phyloP scores from a whole-genome alignment of 2,888 invertebrate species.

The Drosophila cognata region DNA sequence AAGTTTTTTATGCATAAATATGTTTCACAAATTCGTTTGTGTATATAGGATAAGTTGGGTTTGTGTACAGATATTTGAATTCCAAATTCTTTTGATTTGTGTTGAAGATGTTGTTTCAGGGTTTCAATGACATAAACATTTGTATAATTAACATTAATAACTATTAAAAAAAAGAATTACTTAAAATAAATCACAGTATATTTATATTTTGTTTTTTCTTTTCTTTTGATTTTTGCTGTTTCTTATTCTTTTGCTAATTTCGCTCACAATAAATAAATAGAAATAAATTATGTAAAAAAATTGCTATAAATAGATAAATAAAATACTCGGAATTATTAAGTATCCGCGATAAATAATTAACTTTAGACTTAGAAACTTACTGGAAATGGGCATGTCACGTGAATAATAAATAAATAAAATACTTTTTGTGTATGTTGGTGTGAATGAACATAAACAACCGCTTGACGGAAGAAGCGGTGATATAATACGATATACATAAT shows the following conservation, averaged over 20 bases:
- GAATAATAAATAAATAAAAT: constrained; percentile 39
- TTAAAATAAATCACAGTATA: constrained; percentile 79
- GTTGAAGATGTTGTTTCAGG: constrained; percentile 3
- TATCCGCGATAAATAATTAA: not conserved
- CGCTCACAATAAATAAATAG: constrained; percentile 10
- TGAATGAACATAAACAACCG: constrained; percentile 23
- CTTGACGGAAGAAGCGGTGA: constrained; percentile 5
- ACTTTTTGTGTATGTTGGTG: constrained; percentile 20
- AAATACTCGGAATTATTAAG: constrained; percentile 5
- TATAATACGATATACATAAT: constrained; percentile 28
- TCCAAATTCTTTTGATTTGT: constrained; percentile 15
- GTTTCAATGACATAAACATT: constrained; percentile 31
- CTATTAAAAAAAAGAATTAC: constrained; percentile 73
- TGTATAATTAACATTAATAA: constrained; percentile 44
- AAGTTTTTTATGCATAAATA: not conserved
- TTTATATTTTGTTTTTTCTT: constrained; percentile 56
- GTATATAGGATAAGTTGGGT: not conserved
- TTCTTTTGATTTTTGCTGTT: constrained; percentile 4
- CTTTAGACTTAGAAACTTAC: constrained; percentile 18
- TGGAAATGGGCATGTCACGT: constrained; percentile 20
- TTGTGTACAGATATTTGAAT: not conserved
- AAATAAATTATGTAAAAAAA: constrained; percentile 18
- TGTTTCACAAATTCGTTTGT: not conserved
- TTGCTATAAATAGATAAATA: constrained; percentile 24
- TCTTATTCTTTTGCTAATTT: constrained; percentile 2